A percentile compares a stretch with the other conserved stretches of the same genome.
Conservation (phyloP, 2,113 vertebrate species). For the Eulemur rufifrons region DNA sequence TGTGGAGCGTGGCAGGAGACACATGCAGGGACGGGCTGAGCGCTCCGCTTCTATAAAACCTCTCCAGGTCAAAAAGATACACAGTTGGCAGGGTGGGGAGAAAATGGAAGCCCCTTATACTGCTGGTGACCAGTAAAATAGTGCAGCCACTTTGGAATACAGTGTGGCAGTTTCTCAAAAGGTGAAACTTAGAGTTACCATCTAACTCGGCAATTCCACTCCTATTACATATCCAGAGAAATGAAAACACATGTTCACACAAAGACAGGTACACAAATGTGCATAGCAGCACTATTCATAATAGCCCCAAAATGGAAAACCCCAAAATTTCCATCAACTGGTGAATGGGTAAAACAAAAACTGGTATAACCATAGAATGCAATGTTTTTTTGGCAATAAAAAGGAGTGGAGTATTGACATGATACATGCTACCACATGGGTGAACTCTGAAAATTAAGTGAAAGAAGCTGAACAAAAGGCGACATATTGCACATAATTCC, state of each 20-base stretch:
- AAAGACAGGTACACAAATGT: background rate
- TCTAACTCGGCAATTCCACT: background rate
- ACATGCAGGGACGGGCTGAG: background rate
- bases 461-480: background rate
- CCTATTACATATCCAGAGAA: background rate
- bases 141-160: background rate
- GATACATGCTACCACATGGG: background rate
- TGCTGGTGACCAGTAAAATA: background rate
- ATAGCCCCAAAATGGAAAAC: background rate
- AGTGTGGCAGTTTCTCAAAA: background rate
- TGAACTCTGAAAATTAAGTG: background rate
- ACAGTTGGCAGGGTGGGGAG: background rate
- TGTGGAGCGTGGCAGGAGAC: background rate
- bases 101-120: background rate
- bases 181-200: background rate
- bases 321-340: background rate
- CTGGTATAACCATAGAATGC: background rate
- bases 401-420: background rate
- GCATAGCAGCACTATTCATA: background rate
- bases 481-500: accelerated
- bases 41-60: background rate
- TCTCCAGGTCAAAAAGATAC: background rate
- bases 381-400: background rate
- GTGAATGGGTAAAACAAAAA: background rate
- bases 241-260: background rate